A percentile compares a stretch with the other conserved stretches of the same genome.
Evolutionary conservation across 2,888 invertebrate species (phyloP).

Genomic region (Eutolmus rufibarbis): DNA sequence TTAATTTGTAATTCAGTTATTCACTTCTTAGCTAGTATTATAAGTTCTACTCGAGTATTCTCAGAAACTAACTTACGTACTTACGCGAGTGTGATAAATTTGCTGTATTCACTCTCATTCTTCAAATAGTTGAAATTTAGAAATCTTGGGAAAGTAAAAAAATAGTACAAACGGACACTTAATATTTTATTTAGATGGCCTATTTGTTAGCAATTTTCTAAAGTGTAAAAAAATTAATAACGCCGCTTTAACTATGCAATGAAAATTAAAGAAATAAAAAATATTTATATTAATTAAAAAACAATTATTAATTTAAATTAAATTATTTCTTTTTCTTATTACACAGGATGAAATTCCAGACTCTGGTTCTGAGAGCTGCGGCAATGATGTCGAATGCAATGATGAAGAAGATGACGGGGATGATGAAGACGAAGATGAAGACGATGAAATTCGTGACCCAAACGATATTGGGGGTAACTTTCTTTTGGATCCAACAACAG

Average conservation of each 20-base stretch:
- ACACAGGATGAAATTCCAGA: constrained; percentile 61
- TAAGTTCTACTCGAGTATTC: no score
- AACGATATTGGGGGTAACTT: constrained; percentile 59
- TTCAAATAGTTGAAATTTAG: no score
- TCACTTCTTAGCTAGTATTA: no score
- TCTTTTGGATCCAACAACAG: constrained; percentile 64
- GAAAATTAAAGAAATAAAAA: neutral
- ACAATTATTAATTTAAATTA: neutral
- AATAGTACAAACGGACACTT: neutral
- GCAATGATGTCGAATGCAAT: constrained; percentile 60
- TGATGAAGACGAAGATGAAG: constrained; percentile 62
- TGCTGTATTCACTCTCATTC: no score
- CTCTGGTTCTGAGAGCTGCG: constrained; percentile 62
- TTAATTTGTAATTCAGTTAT: no score
- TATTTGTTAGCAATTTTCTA: neutral
- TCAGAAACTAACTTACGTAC: no score
- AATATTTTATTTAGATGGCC: neutral
- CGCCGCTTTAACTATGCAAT: neutral
- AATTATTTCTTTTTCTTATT: neutral
- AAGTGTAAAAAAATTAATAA: neutral
- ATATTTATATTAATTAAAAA: neutral
- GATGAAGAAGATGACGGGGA: constrained; percentile 63
- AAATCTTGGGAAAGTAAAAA: neutral
- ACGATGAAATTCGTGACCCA: constrained; percentile 57
- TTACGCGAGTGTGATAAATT: no score